Percentiles rank a stretch among this genome's conserved stretches.
These are phyloP conservation scores for Agelas oroides DNA, from an alignment of 37 sponge, comb jelly and placozoan genomes.

Conservation along the genomic window DNA sequence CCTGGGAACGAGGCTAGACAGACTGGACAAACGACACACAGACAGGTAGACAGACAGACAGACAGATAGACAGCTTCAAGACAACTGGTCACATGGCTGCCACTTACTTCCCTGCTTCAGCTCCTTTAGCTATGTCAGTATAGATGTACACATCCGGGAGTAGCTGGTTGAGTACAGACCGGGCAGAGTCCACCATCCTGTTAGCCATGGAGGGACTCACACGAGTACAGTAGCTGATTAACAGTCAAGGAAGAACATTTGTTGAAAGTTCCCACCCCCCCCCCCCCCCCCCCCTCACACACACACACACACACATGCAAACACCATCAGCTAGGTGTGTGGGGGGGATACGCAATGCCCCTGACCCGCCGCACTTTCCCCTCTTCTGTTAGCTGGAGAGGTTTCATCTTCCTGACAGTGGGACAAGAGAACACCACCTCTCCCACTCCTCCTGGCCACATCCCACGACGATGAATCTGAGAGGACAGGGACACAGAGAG, in stretches of 20 bases:
- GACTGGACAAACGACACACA: constrained; percentile 17
- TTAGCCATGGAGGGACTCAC: constrained; percentile 87
- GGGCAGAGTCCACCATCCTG: constrained; percentile 84
- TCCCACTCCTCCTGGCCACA: constrained; percentile 90
- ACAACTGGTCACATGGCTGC: no score
- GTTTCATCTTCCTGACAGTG: constrained; percentile 75
- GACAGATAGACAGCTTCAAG: background rate
- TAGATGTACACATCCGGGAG: constrained; percentile 97
- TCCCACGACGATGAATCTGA: constrained; percentile 79
- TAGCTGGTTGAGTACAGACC: constrained; percentile 83
- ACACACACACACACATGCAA: no score
- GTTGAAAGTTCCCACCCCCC: no score
- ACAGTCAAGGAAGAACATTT: constrained; percentile 11
- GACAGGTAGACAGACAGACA: no score
- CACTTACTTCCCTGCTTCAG: constrained; percentile 82
- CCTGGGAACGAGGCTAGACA: no score
- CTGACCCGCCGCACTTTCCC: constrained; percentile 88
- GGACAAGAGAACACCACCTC: constrained; percentile 92
- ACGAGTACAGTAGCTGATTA: constrained; percentile 61
- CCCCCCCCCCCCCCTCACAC: no score
- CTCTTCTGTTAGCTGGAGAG: constrained; percentile 72
- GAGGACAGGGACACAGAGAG: constrained; percentile 1
- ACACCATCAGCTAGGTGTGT: no score
- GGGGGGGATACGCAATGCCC: constrained; percentile 83
- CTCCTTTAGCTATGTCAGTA: constrained; percentile 81